Conservation (phyloP, 2,888 invertebrate genomes). For the Drosophila kambysellisi region DNA sequence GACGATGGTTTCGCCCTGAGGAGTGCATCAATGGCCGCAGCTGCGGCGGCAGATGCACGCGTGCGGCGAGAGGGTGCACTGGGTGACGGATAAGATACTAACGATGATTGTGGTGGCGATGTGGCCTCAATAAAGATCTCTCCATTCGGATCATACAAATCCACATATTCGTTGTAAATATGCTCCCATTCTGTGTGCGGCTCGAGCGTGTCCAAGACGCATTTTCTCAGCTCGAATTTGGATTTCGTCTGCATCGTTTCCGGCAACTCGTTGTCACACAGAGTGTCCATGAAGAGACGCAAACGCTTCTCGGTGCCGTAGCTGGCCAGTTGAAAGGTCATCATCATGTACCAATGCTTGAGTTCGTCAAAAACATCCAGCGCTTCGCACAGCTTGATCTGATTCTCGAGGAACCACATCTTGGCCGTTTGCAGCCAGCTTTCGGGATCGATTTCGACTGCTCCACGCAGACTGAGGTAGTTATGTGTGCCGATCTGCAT, state of each 20-base stretch:
- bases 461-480: slow-evolving; percentile 68
- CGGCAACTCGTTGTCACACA: slow-evolving; percentile 69
- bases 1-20: slow-evolving; percentile 46
- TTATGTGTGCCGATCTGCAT: slow-evolving; percentile 82
- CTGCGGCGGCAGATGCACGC: slow-evolving; percentile 43
- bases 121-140: slow-evolving; percentile 42
- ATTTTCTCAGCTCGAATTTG: slow-evolving; percentile 90
- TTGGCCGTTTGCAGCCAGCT: slow-evolving; percentile 84
- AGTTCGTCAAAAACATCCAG: slow-evolving; percentile 83
- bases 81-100: slow-evolving; percentile 17
- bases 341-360: slow-evolving; percentile 84
- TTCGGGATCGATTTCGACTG: slow-evolving; percentile 75
- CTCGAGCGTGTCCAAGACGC: slow-evolving; percentile 91
- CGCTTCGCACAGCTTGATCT: slow-evolving; percentile 84
- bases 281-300: slow-evolving; percentile 82
- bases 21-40: slow-evolving; percentile 45
- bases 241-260: slow-evolving; percentile 72
- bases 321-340: slow-evolving; percentile 83
- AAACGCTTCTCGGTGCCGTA: slow-evolving; percentile 83
- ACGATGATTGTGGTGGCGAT: slow-evolving; percentile 27
- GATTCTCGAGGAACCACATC: slow-evolving; percentile 84
- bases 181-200: slow-evolving; percentile 94
- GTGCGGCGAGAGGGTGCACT: slow-evolving; percentile 32
- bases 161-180: slow-evolving; percentile 94
- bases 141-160: slow-evolving; percentile 83